Base-by-base conservation (phyloP, 2,888 invertebrate genomes). In the Perizoma flavofasciatum region DNA sequence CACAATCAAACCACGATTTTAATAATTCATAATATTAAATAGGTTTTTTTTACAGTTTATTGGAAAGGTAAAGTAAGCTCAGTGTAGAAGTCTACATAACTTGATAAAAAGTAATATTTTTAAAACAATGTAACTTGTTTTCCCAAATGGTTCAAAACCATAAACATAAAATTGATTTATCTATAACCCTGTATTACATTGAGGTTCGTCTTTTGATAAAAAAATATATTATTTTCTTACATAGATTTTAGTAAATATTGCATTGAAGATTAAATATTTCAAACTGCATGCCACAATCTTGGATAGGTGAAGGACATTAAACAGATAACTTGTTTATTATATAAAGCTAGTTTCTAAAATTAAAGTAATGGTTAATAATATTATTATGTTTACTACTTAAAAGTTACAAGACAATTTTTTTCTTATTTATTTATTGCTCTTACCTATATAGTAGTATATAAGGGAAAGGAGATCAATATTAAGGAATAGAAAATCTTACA, bases 401-500 rank as follows among this genome's bases (percentile, higher is more conserved):
- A 4, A n/a, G 5, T 41, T 22, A 22, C 22, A 22, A 2, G 10
- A 45, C n/a, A 11, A 11, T 44, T n/a, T 55, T 50, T 59, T 63
- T 64, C 63, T 40, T 65, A 45, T 43, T 43, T 43, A 45, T 44
- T 60, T 58, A 61, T 62, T 65, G 61, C 59, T 61, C 66, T 70
- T 72, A 73, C 49, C 52, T 55, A 65, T 77, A 72, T 61, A 69
- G 73, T 68, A 74, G 48, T 45, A 22, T 22, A 22, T 22, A 79
- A 85, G 86, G 85, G 74, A 73, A 61, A 82, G 88, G 89, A 88
- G 80, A 81, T 84, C 74, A 88, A 89, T 68, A 62, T 83, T 68
- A 83, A 71, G 86, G 88, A 86, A 89, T 89, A 88, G 79, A 86
- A 89, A 89, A 82, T 61, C 77, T 77, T 70, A 77, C 68, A 79